Base-by-base conservation (phyloP, 2,888 invertebrate genomes). In the Drosophila histrio region DNA sequence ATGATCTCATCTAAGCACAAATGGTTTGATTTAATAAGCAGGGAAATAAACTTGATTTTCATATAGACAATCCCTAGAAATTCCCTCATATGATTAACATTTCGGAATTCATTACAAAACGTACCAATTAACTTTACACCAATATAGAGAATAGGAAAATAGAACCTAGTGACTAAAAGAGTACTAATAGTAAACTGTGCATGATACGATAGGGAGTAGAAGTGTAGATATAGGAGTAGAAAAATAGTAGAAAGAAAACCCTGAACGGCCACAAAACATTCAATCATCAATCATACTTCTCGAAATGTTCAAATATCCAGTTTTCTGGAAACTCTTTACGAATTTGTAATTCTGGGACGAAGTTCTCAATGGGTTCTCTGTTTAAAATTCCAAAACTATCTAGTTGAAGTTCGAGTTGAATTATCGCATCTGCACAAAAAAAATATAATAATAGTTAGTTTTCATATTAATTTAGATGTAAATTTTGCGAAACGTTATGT, bases 241-340 rank as follows among this genome's bases (percentile, higher is more conserved):
- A 28, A 38, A 38, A 9, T 13, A 21, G 1, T 19, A 28, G 19
- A 1, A 32, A 17, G 9, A 1, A 9, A 19, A 11, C 9, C 3
- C 8, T 2, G 5, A 32, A 9, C 4, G 6, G 0, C 22, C 24
- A n/a, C 41, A 17, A 19, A 26, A 43, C n/a, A 43, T 24, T 30
- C 13, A 38, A 57, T 9, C 11, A n/a, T 9, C 4, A 8, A 34
- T 32, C 11, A 26, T 50, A 22, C 50, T 43, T 59, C 15, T 50
- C 43, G 13, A 34, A 9, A 19, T 34, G 3, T 13, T 50, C 43
- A 34, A 36, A 59, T 26, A 59, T 52, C 59, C 59, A 59, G 19
- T 2, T 43, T 19, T 59, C 59, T 3, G 50, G 49, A 41, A 49
- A 58, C 17, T 58, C 47, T 30, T 58, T 28, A 13, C 47, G 47